These are phyloP conservation scores for Oceanodroma tethys DNA, from an alignment of 2,113 vertebrate species.

Conservation along the genomic window DNA sequence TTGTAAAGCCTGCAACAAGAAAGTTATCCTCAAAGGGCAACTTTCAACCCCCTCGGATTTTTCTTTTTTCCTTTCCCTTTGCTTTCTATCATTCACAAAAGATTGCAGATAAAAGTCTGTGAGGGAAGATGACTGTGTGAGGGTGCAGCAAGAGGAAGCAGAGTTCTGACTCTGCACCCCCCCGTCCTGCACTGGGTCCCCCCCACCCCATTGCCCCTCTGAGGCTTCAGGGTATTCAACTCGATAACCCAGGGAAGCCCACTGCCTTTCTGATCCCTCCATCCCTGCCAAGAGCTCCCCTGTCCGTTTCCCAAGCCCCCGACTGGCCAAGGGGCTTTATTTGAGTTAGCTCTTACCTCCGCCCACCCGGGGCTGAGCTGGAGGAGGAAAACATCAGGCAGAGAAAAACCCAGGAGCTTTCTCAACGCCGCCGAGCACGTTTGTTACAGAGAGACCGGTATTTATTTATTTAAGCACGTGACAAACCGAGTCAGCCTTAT, in stretches of 20 bases:
- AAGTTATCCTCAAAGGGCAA: not conserved
- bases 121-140: not conserved
- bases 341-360: not conserved
- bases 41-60: not conserved
- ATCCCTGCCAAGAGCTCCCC: accelerated
- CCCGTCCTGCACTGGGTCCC: accelerated
- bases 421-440: accelerated
- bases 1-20: not conserved
- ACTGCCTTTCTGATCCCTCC: accelerated
- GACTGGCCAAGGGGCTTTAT: accelerated
- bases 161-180: not conserved
- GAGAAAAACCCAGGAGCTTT: not conserved
- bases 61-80: not conserved
- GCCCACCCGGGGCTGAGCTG: not conserved
- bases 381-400: not conserved
- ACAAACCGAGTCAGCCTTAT: not conserved
- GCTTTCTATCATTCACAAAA: not conserved
- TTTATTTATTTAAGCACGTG: not conserved
- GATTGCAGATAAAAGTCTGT: not conserved
- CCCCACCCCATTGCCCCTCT: accelerated
- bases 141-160: not conserved
- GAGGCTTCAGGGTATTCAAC: accelerated
- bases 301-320: accelerated
- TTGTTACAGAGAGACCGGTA: not conserved
- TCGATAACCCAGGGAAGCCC: accelerated